Conservation (phyloP, 2,888 invertebrate genomes). For the Ypsolopha sequella region DNA sequence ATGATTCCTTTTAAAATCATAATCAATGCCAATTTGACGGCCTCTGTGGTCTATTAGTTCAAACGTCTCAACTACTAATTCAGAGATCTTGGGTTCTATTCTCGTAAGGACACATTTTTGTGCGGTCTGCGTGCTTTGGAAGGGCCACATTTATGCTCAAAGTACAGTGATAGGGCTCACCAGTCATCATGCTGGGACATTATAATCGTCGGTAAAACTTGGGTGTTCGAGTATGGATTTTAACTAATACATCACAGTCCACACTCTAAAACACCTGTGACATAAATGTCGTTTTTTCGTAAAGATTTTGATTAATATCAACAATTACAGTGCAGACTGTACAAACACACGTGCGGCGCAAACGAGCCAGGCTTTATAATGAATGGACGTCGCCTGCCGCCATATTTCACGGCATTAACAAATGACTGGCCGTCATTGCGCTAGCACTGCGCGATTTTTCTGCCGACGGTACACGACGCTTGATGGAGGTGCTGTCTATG, state of each 20-base stretch:
- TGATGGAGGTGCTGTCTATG: constrained; percentile 61
- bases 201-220: too few relatives aligned
- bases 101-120: too few relatives aligned
- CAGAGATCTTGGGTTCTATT: too few relatives aligned
- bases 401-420: constrained; percentile 70
- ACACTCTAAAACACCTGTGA: neutral
- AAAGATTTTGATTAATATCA: neutral
- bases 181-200: too few relatives aligned
- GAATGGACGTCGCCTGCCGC: constrained; percentile 63
- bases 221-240: too few relatives aligned
- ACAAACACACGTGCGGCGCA: constrained; percentile 58
- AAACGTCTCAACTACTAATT: neutral
- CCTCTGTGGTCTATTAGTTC: too few relatives aligned
- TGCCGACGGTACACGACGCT: constrained; percentile 56
- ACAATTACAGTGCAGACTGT: constrained; percentile 28
- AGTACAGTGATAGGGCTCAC: neutral
- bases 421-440: constrained; percentile 60
- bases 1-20: too few relatives aligned
- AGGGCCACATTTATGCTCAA: neutral
- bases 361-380: constrained; percentile 64
- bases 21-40: too few relatives aligned
- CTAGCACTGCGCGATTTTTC: constrained; percentile 63
- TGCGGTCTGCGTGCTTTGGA: too few relatives aligned
- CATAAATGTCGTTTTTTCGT: neutral
- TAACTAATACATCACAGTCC: too few relatives aligned